These are phyloP conservation scores for Nanorana parkeri DNA, from an alignment of 2,113 vertebrate species.

Conservation along the genomic window DNA sequence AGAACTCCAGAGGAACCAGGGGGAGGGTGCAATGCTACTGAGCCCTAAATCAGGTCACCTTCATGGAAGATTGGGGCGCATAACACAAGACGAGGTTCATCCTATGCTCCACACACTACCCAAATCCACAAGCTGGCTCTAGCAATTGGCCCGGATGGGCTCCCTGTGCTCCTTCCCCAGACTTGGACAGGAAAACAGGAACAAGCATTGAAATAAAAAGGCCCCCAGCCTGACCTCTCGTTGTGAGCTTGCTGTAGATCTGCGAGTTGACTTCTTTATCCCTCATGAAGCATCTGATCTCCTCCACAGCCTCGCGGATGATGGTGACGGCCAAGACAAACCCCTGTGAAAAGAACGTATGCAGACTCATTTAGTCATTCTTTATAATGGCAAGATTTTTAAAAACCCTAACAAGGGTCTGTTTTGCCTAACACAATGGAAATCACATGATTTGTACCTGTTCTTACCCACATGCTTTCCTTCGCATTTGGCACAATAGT, in stretches of 20 bases:
- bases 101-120: no score
- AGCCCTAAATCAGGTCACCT: no score
- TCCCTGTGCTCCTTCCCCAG: not conserved
- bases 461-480: no score
- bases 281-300: conserved; percentile 90
- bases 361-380: not conserved
- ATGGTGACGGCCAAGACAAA: conserved; percentile 92
- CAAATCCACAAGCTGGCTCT: conserved; percentile 56
- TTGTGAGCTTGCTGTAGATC: conserved; percentile 97
- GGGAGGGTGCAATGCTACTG: no score
- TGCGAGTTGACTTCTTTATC: conserved; percentile 99
- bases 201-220: conserved; percentile 29
- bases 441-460: no score
- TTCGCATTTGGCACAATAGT: no score
- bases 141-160: conserved; percentile 35
- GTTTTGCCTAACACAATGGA: no score
- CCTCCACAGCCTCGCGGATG: conserved; percentile 91
- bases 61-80: no score
- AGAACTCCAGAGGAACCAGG: no score
- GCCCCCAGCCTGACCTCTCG: conserved; percentile 79
- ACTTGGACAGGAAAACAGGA: conserved; percentile 18
- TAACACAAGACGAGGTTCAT: no score
- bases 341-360: conserved; percentile 72
- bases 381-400: no score
- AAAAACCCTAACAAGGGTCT: no score